Base-by-base conservation (phyloP, 2,888 invertebrate genomes). In the Sussaba pulchella region DNA sequence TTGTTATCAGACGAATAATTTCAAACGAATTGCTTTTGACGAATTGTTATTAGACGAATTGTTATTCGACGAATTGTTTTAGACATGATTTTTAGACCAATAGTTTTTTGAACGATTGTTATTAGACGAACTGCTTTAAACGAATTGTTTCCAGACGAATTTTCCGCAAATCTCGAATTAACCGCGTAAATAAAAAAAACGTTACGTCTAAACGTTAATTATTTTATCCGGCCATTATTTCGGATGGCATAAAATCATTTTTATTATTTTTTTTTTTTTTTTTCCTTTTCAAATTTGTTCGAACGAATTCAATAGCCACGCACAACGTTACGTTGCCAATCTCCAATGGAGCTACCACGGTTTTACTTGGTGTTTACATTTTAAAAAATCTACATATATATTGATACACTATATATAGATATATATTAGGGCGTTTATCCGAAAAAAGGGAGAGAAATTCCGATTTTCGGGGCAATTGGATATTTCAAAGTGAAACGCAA, bases 261-360 rank as follows among this genome's bases (percentile, higher is more conserved):
- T 5, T 61, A 19, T 61, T 41, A n/a, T 21, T 61, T 61, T 10
- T 31, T 12, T 50, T 43, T 43, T 43, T 43, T 43, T 43, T 43
- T n/a, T 43, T 43, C 6, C 2, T 31, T 5, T 31, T 5, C 2
- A 31, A 6, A 6, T 31, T 5, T 31, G 6, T 31, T 31, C 8
- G n/a, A 43, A 6, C 12, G 17, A 17, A 39, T 39, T 36, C 12
- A 59, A 59, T 19, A 39, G 39, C 39, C 41, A 41, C 43, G 54
- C 69, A 54, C 69, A 69, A 26, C 26, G 41, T 57, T 57, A 39
- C 69, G 43, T 26, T 69, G 69, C 54, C 69, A 69, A 57, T 41
- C 54, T 69, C 54, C 24, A 57, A 43, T 14, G 43, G 39, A 17
- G 24, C 21, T 54, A 26, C 54, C 69, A 54, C 41, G 36, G 2